Conservation (phyloP, 2,888 invertebrate genomes). For the Pegoplata infirma region DNA sequence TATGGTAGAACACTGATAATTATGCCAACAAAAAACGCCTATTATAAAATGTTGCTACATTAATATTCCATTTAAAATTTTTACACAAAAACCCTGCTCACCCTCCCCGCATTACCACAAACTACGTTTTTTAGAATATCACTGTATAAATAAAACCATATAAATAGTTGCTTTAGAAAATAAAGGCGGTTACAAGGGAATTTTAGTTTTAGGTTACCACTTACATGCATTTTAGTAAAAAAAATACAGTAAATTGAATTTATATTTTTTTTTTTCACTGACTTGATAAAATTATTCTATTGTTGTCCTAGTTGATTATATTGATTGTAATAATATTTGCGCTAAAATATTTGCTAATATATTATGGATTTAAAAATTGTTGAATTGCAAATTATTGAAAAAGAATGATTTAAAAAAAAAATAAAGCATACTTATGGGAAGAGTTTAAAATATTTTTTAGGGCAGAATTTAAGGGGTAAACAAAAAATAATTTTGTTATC, state of each 20-base stretch:
- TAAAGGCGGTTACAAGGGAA: constrained; percentile 45
- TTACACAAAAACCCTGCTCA: too few relatives aligned
- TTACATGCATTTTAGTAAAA: constrained; percentile 17
- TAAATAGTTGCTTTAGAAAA: constrained; percentile 45
- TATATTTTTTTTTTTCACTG: constrained; percentile 34
- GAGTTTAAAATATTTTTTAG: too few relatives aligned
- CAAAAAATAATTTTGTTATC: too few relatives aligned
- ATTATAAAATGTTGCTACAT: constrained; percentile 62
- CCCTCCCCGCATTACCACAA: constrained; percentile 2
- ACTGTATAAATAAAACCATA: constrained; percentile 28
- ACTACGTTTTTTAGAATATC: neutral
- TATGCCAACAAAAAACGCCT: too few relatives aligned
- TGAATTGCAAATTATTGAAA: neutral
- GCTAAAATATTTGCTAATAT: constrained; percentile 4
- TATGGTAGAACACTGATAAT: too few relatives aligned
- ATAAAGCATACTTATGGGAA: neutral
- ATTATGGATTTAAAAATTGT: constrained; percentile 15
- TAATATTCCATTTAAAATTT: constrained; percentile 58
- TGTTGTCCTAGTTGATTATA: constrained; percentile 41
- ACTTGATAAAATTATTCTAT: constrained; percentile 15
- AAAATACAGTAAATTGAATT: constrained; percentile 44
- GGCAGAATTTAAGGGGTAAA: too few relatives aligned
- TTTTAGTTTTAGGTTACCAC: constrained; percentile 28
- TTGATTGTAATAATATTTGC: constrained; percentile 22
- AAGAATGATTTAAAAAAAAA: neutral